Evolutionary conservation across 2,888 invertebrate species (phyloP), one percentile per base, ranked within the genome.

Genomic region (Drosophila mulleri): DNA sequence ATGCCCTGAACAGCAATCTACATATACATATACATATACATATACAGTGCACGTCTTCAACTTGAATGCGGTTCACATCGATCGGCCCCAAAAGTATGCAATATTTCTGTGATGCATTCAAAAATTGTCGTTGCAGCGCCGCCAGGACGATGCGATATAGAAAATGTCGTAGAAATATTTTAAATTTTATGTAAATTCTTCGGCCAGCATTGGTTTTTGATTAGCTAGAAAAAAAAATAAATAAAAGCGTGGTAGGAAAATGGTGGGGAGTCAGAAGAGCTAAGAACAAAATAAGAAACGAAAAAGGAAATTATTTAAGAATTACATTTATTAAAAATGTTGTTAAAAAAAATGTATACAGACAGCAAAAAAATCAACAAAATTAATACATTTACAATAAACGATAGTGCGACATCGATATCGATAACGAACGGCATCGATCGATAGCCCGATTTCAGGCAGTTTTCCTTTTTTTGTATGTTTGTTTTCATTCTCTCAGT

Each of bases 261-360:
- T 37, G 12, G 2, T 29, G 29, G 8, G 26, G 32, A 20, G 37
- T 2, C 3, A 18, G 12, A 54, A 14, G 23, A 45, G 48, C 23
- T 8, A 54, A 16, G 7, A 48, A 42, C 14, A 18, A 41, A 41
- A 66, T 9, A 32, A 39, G 56, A 61, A 79, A 63, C 42, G 44
- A 74, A 74, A 69, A 57, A 35, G 18, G 42, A 42, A 70, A 72
- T 64, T 78, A 82, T 89, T 89, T 88, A 80, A 88, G 87, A 86
- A 89, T 86, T 89, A 86, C 90, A 89, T 86, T 90, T 89, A 86
- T 87, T 87, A 81, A 90, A 87, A 87, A 89, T 89, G 85, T 85
- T 88, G 72, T 82, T 83, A 90, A 87, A 88, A 89, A 90, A 84
- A 85, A 80, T 80, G 86, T 89, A 88, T 88, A 86, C 86, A 86